A percentile compares a stretch with the other conserved stretches of the same genome.
Conservation (phyloP, 2,888 invertebrate genomes). For the Euzetes globulus region DNA sequence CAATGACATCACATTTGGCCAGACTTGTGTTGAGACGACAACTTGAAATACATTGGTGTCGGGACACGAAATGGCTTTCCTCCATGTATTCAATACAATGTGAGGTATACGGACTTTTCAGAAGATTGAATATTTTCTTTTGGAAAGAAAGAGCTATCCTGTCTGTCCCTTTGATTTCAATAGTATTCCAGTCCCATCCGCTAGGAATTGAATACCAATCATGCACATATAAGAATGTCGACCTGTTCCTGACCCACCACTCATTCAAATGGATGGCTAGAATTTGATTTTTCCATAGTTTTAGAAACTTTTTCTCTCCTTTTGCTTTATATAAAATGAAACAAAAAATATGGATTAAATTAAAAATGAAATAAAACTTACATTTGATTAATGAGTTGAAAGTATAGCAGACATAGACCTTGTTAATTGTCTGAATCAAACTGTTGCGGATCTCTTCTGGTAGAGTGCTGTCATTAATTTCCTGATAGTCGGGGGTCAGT, state of each 20-base stretch:
- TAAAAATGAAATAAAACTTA: background rate
- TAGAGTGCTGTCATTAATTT: too few relatives aligned
- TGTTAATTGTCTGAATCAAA: background rate
- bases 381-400: background rate
- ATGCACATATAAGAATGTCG: background rate
- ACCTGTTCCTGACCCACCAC: background rate
- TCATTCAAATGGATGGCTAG: background rate
- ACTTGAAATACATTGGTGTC: background rate
- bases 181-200: background rate
- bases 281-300: background rate
- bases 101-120: background rate
- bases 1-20: background rate
- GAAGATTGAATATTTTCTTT: background rate
- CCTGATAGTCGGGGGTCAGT: too few relatives aligned
- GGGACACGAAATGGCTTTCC: background rate
- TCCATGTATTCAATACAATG: background rate
- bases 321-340: background rate
- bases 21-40: background rate
- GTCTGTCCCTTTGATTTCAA: background rate
- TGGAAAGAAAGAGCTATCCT: background rate
- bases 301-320: background rate
- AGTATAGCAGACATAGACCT: background rate
- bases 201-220: background rate
- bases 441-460: background rate
- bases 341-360: background rate